Evolutionary conservation across 2,888 invertebrate species (phyloP), one percentile per base, ranked within the genome.

Genomic region (Eulithis testata): DNA sequence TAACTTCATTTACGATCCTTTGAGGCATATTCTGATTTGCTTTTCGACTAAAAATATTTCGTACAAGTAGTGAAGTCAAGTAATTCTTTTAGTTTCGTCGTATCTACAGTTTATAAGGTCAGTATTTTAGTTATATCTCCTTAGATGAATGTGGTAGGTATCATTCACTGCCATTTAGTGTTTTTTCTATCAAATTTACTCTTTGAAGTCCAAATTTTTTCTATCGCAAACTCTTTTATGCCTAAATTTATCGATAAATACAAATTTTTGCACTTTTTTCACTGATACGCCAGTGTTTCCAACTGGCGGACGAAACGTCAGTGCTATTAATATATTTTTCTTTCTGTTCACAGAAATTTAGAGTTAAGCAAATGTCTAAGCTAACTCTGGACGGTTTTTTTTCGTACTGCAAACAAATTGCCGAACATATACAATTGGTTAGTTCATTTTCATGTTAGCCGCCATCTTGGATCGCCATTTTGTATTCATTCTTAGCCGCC

Each of bases 341-440:
- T 87, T 84, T 90, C 86, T 90, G 81, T 91, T 89, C 88, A 81
- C 92, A 92, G 92, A 92, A 79, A 83, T 81, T 81, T 85, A 83
- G 86, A 83, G 85, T 85, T 85, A 72, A 82, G 78, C 78, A 81
- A 78, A 92, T 93, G 92, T 93, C 93, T 82, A 93, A 93, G 85
- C 85, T 92, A 80, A 91, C 88, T 76, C 81, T 93, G 90, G 93
- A 93, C 87, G 91, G 93, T 85, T 93, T 93, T 90, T 93, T 90
- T 89, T 91, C 92, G 78, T 93, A 93, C 92, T 93, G 93, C 93
- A 93, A 93, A 90, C 92, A 91, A 88, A 92, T 93, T 81, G 93
- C 93, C 78, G 93, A 93, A 69, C 93, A 93, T 84, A 91, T 93
- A 83, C 93, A 93, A 83, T 87, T 93, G 93, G 93, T 93, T 92